Base-by-base conservation (phyloP, 2,888 invertebrate genomes). In the Polymixis lichenea region DNA sequence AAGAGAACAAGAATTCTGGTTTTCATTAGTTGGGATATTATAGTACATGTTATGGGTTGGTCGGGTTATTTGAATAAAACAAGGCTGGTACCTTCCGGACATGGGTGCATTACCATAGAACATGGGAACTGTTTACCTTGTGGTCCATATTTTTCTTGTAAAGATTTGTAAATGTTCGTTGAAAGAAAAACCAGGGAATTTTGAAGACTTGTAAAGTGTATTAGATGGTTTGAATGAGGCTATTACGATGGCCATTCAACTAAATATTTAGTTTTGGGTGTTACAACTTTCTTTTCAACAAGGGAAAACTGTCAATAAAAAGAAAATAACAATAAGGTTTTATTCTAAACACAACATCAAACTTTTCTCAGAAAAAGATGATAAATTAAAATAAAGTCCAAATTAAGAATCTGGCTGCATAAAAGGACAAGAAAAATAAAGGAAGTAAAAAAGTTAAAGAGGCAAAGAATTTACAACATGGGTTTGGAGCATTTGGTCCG, bases 61-160 rank as follows among this genome's bases (percentile, higher is more conserved):
- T 89, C 85, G 85, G 89, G 78, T 87, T 89, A 94, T 94, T 94
- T 94, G 90, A 94, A 94, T 93, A 92, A 92, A 92, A 92, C 88
- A 89, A 82, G 86, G 65, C 88, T 92, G 74, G 79, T 73, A 93
- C 93, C 94, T 94, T 92, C 93, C 91, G 92, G 84, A 88, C 87
- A 84, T 79, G 80, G 77, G 78, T 78, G 77, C 85, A 91, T 91
- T 92, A 90, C 80, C 92, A 92, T 92, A 90, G 75, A 87, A 92
- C 91, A 91, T 83, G 89, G 85, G 60, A 84, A 77, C 86, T 86
- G 81, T 85, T 83, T 80, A 79, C 84, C 84, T 89, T 87, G 83
- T 82, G 85, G 77, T 86, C 80, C 80, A 86, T 85, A 87, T 89
- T 84, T 72, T 83, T 68, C 58, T 64, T 80, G 85, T 86, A 77